Percentiles rank a stretch among this genome's conserved stretches.
Conservation (phyloP, 2,888 invertebrate genomes). For the Ditula angustiorana region DNA sequence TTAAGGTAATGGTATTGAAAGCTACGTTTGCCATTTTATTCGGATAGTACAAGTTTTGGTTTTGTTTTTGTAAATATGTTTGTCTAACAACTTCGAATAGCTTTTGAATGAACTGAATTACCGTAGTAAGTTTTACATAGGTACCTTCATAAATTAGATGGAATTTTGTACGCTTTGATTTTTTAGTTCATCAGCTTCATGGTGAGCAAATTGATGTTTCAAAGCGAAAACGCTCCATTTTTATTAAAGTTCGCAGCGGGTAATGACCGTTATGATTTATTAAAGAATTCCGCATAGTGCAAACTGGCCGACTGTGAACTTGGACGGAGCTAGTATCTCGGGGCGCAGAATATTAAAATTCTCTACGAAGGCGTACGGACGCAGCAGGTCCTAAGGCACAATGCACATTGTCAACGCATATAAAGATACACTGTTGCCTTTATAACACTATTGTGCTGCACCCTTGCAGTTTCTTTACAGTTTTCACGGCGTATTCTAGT, state of each 20-base stretch:
- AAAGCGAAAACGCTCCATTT: constrained; percentile 9
- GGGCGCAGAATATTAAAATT: constrained; percentile 59
- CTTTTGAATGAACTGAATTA: neutral
- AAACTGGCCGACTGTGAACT: constrained; percentile 60
- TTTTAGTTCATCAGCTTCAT: neutral
- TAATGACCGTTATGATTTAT: constrained; percentile 64
- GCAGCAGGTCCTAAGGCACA: constrained; percentile 64
- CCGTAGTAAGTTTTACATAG: neutral
- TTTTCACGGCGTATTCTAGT: constrained; percentile 75
- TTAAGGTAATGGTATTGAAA: constrained; percentile 36
- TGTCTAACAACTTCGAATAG: neutral
- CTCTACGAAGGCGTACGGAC: constrained; percentile 47
- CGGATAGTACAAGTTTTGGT: constrained; percentile 12
- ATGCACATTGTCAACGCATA: constrained; percentile 80
- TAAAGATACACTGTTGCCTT: constrained; percentile 82
- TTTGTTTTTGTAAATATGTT: constrained; percentile 4
- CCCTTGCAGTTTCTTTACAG: constrained; percentile 75
- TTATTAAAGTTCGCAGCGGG: constrained; percentile 43
- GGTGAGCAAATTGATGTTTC: constrained; percentile 10
- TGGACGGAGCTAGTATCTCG: constrained; percentile 57
- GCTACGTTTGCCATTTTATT: constrained; percentile 15
- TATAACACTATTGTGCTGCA: constrained; percentile 78
- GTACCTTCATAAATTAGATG: neutral
- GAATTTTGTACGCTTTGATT: neutral
- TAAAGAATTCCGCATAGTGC: constrained; percentile 62